Base-by-base conservation (phyloP, 1,140 invertebrate species). In the Formica exsecta region DNA sequence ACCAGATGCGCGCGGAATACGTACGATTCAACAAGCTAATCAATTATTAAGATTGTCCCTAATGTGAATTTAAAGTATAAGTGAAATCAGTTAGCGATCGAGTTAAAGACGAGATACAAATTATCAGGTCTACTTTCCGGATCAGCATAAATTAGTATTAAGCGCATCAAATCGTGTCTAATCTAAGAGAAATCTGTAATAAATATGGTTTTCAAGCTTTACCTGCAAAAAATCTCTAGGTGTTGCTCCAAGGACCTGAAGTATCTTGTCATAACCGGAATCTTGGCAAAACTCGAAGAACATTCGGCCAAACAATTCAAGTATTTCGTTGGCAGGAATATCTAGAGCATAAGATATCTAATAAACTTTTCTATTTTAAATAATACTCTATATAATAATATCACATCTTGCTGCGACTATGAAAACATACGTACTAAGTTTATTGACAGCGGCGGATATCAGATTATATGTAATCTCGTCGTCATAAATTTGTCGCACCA, bases 261-360 rank as follows among this genome's bases (percentile, higher is more conserved):
- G 95, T 88, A 99, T 99, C 95, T 98, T 98, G 92, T 98, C 98
- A 93, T 98, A 99, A 32, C 98, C 98, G 22, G 98, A 99, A 93
- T 99, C 98, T 95, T 99, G 98, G 90, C 98, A 99, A 93, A 98
- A 99, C 94, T 99, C 98, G 92, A 98, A 99, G 94, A 99, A 99
- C 93, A 98, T 98, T 92, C 98, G 98, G 0, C 98, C 98, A 93
- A 99, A 99, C 13, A 98, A 95, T 95, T 99, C 98, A 79, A 99
- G 95, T 91, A 99, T 99, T 48, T 97, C 97, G 92, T 98, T 97
- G 6, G 98, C 98, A 22, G 98, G 98, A 81, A 98, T 98, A 92
- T 98, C 98, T 99, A 93, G 19, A 95, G 94, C 3, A 79, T 19
- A 38, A 13, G 54, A 68, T 73, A 44, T 75, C 3, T 8, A 44